Conservation (phyloP, 2,888 invertebrate genomes). For the Pelosia muscerda region DNA sequence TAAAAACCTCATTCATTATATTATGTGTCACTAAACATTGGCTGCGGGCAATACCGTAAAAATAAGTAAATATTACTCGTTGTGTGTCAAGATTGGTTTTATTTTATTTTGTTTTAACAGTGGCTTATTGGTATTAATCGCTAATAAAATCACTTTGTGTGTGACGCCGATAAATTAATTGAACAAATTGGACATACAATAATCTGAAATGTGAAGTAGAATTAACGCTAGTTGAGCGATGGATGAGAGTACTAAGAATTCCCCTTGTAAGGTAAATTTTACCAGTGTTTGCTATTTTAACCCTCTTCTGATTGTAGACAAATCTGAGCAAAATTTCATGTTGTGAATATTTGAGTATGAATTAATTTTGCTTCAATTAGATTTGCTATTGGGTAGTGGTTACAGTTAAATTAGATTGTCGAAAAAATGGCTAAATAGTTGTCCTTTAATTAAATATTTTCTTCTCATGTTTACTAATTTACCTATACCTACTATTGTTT, state of each 20-base stretch:
- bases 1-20: constrained; percentile 37
- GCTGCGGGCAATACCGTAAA: constrained; percentile 59
- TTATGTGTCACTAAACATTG: constrained; percentile 53
- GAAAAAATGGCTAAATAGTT: constrained; percentile 35
- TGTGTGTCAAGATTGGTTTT: constrained; percentile 82
- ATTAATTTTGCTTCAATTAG: constrained; percentile 48
- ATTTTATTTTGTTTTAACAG: constrained; percentile 81
- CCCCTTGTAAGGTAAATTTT: constrained; percentile 85
- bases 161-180: constrained; percentile 72
- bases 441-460: constrained; percentile 33
- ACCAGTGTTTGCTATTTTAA: constrained; percentile 62
- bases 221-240: constrained; percentile 74
- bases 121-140: constrained; percentile 83
- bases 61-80: constrained; percentile 79
- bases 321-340: constrained; percentile 47
- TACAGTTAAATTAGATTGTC: constrained; percentile 42
- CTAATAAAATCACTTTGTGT: constrained; percentile 77
- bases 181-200: constrained; percentile 70
- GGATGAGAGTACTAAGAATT: constrained; percentile 82
- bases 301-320: constrained; percentile 58
- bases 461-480: constrained; percentile 13
- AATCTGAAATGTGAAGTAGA: constrained; percentile 81
- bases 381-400: constrained; percentile 39
- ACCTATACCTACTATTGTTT: constrained; percentile 28
- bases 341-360: constrained; percentile 39